Evolutionary conservation across 2,797 vertebrate species (phyloP), one percentile per base, ranked within the genome.

Genomic region (Danionella dracula): DNA sequence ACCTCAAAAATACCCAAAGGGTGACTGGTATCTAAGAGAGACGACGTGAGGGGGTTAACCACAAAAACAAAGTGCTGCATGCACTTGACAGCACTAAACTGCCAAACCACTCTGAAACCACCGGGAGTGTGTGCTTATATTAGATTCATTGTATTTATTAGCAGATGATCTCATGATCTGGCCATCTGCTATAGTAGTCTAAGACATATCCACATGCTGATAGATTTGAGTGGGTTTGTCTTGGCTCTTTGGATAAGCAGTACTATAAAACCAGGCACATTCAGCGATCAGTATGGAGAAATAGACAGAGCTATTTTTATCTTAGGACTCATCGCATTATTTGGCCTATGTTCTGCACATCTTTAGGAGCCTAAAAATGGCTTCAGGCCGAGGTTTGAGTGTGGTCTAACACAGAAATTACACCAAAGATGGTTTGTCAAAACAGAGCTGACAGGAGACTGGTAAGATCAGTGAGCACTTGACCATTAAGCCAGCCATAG

Each of bases 101-200:
- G 55, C 70, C 68, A 67, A 75, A 82, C 81, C 79, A 85, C 81
- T 81, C 76, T 76, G 74, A 84, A 78, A 81, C 72, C 50, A 58
- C 27, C 11, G 21, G 12, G 46, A 31, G 31, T 46, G 42, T 40
- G 67, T 73, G 21, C 55, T 58, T 54, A 68, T 68, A 68, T 58
- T 66, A 57, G 32, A 73, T 58, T 19, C 65, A 42, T 63, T 54
- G 48, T 71, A 62, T 69, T 72, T 62, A 45, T 72, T 40, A 66
- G 54, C 49, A 55, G 40, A 60, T 76, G 71, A 74, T 57, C 56
- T 77, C 69, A 77, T 66, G 72, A 53, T 66, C 63, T 58, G 62
- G 69, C 66, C 72, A 70, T 66, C 72, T 69, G 65, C 42, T 74
- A 58, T 59, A 59, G 69, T 77, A 66, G 57, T 15, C 41, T 66